A percentile compares a stretch with the other conserved stretches of the same genome.
These are phyloP conservation scores for Leptestheria dahalacensis DNA, from an alignment of 1,140 invertebrate species.

Conservation along the genomic window DNA sequence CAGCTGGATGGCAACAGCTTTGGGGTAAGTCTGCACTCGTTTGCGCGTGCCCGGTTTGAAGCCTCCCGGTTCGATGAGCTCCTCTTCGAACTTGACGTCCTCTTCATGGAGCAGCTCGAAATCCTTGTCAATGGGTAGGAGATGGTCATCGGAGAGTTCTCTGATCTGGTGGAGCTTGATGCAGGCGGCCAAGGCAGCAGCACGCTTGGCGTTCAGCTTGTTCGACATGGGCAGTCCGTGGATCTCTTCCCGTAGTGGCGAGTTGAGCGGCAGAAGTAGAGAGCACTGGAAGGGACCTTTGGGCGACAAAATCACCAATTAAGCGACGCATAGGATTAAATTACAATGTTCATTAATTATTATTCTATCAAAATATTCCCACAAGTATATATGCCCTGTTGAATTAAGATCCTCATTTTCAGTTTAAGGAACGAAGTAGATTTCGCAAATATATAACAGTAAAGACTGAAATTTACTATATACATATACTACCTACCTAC, in stretches of 20 bases:
- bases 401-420: too few species aligned
- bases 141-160: constrained; percentile 65
- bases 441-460: too few species aligned
- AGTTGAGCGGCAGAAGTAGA: constrained; percentile 87
- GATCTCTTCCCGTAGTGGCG: constrained; percentile 44
- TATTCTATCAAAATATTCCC: too few species aligned
- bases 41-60: not conserved
- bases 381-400: too few species aligned
- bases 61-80: not conserved
- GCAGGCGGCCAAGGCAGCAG: constrained; percentile 73
- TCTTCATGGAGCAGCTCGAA: constrained; percentile 40
- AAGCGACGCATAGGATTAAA: too few species aligned
- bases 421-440: too few species aligned
- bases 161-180: constrained; percentile 60
- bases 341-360: too few species aligned
- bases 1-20: not conserved
- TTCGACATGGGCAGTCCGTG: constrained; percentile 64
- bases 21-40: not conserved
- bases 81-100: constrained; percentile 30
- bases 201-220: constrained; percentile 59
- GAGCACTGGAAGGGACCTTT: constrained; percentile 46
- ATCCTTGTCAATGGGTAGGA: constrained; percentile 78
- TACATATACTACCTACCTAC: too few species aligned
- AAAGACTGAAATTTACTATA: too few species aligned
- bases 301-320: too few species aligned